A percentile compares a stretch with the other conserved stretches of the same genome.
Evolutionary conservation across 2,797 vertebrate species (phyloP).

Genomic region (Okamejei kenojei): DNA sequence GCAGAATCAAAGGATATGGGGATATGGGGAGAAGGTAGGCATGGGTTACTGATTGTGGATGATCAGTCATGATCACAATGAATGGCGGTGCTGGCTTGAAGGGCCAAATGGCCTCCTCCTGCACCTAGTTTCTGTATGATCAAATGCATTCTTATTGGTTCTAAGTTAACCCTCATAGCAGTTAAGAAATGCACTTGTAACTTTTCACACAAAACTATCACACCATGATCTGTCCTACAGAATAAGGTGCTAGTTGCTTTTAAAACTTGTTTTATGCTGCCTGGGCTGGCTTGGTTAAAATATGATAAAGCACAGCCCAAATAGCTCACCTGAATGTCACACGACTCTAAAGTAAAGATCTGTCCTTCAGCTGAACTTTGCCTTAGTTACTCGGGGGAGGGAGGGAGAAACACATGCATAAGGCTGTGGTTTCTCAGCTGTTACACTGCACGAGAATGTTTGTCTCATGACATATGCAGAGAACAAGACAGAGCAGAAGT

Average conservation of each 20-base stretch:
- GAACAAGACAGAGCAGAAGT: constrained; percentile 61
- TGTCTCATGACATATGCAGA: constrained; percentile 47
- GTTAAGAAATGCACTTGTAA: neutral
- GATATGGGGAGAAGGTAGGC: too few relatives aligned
- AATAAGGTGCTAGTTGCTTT: constrained; percentile 85
- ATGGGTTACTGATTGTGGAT: too few relatives aligned
- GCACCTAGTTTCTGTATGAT: neutral
- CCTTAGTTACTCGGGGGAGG: constrained; percentile 63
- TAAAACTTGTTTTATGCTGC: constrained; percentile 88
- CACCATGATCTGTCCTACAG: neutral
- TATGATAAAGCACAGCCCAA: constrained; percentile 81
- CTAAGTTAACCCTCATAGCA: neutral
- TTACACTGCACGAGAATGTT: constrained; percentile 63
- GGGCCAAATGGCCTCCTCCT: too few relatives aligned
- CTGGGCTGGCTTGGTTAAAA: constrained; percentile 89
- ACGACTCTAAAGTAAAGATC: constrained; percentile 77
- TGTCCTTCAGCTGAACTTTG: constrained; percentile 97
- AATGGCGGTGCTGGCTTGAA: too few relatives aligned
- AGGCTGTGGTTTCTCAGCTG: constrained; percentile 52
- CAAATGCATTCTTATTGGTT: neutral
- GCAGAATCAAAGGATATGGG: too few relatives aligned
- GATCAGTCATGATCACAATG: too few relatives aligned
- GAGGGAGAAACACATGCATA: constrained; percentile 43
- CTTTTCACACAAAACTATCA: neutral
- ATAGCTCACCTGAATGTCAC: constrained; percentile 74